Evolutionary conservation across 2,113 vertebrate genomes (phyloP).

Genomic region (Piliocolobus tephrosceles): DNA sequence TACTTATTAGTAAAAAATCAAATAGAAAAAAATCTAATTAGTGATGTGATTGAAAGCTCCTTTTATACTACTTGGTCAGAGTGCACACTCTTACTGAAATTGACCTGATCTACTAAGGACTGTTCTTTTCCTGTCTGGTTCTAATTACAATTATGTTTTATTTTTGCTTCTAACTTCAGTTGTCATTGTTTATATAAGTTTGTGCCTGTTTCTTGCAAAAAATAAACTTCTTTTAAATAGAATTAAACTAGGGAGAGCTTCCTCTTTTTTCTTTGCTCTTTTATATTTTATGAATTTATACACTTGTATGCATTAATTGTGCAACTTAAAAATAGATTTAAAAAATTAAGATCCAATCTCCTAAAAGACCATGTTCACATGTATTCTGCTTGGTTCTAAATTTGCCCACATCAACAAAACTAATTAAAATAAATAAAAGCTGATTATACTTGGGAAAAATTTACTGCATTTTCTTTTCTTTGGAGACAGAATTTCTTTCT

Average conservation of each 20-base stretch:
- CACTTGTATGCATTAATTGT: not conserved
- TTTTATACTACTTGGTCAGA: conserved; percentile 41
- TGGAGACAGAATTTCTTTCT: too few species aligned
- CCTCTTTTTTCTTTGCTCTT: not conserved
- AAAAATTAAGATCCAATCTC: not conserved
- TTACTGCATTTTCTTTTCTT: not conserved
- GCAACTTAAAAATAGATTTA: not conserved
- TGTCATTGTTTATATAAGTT: not conserved
- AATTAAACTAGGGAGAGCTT: not conserved
- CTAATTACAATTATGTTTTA: conserved; percentile 6
- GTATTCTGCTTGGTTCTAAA: not conserved
- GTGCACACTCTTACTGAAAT: not conserved
- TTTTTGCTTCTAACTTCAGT: conserved; percentile 13
- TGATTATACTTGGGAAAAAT: not conserved
- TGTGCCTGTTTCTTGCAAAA: not conserved
- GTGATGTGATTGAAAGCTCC: not conserved
- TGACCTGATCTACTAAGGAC: not conserved
- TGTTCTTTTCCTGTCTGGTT: not conserved
- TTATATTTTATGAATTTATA: not conserved
- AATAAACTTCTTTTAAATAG: not conserved
- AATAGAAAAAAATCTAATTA: conserved; percentile 43
- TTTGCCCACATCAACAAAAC: not conserved
- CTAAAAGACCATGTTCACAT: not conserved
- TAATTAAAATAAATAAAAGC: conserved; percentile 14
- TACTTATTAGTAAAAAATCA: conserved; percentile 36